A percentile compares a stretch with the other conserved stretches of the same genome.
Evolutionary conservation across 2,888 invertebrate species (phyloP).

Genomic region (Netelia inedita): DNA sequence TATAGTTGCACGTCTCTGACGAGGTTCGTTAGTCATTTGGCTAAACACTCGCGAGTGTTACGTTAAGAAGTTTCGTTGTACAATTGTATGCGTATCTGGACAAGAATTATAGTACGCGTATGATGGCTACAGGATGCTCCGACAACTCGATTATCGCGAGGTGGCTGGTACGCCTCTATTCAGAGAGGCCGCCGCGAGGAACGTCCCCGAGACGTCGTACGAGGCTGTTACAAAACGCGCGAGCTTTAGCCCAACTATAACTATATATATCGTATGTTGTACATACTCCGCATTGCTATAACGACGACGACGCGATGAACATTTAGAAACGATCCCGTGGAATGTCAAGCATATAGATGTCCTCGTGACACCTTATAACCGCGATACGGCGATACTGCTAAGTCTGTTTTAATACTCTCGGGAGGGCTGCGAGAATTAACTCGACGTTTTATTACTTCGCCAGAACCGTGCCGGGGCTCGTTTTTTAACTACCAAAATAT

Average conservation of each 20-base stretch:
- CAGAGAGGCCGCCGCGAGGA: conserved; percentile 61
- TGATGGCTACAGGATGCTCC: conserved; percentile 70
- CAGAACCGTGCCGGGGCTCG: not conserved
- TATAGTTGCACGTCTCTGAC: not conserved
- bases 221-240: conserved; percentile 78
- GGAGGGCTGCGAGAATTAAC: not conserved
- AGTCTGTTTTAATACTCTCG: not conserved
- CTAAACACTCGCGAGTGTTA: not conserved
- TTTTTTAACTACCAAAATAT: not conserved
- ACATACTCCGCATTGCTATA: not conserved
- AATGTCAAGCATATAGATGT: conserved; percentile 63
- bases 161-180: conserved; percentile 74
- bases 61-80: conserved; percentile 8
- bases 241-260: conserved; percentile 75
- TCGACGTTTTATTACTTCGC: not conserved
- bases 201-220: conserved; percentile 70
- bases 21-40: not conserved
- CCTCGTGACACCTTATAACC: not conserved
- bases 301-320: conserved; percentile 32
- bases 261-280: not conserved
- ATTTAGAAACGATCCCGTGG: conserved; percentile 71
- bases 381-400: not conserved
- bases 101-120: conserved; percentile 50
- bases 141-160: conserved; percentile 78
- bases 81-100: conserved; percentile 29